Evolutionary conservation across 2,797 vertebrate genomes (phyloP).

Genomic region (Lepilemur ruficaudatus): DNA sequence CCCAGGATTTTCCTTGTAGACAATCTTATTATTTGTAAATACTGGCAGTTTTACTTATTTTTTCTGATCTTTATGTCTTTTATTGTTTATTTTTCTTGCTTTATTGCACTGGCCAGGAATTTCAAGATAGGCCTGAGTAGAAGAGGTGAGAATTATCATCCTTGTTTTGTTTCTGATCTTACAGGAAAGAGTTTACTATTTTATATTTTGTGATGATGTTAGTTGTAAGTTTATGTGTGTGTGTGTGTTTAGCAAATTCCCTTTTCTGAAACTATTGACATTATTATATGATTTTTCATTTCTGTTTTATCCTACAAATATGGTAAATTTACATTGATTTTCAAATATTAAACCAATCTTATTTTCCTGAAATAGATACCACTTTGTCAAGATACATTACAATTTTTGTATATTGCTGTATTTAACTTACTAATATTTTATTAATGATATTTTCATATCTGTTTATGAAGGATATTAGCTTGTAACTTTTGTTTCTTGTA

Average conservation of each 20-base stretch:
- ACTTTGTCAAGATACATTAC: neutral
- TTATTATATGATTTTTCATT: neutral
- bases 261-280: neutral
- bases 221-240: neutral
- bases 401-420: neutral
- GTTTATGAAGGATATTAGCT: neutral
- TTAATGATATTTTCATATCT: neutral
- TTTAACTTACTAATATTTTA: neutral
- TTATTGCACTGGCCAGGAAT: neutral
- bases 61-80: neutral
- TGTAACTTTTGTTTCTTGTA: neutral
- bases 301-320: neutral
- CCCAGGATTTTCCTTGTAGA: neutral
- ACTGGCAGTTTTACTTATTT: neutral
- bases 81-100: constrained; percentile 19
- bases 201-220: neutral
- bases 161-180: neutral
- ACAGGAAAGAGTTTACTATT: neutral
- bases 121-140: neutral
- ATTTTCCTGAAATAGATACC: neutral
- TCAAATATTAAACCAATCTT: neutral
- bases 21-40: neutral
- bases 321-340: neutral
- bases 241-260: neutral
- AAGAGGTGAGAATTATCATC: neutral